Conservation (phyloP, 2,113 vertebrate genomes). For the Thamnaconus septentrionalis region DNA sequence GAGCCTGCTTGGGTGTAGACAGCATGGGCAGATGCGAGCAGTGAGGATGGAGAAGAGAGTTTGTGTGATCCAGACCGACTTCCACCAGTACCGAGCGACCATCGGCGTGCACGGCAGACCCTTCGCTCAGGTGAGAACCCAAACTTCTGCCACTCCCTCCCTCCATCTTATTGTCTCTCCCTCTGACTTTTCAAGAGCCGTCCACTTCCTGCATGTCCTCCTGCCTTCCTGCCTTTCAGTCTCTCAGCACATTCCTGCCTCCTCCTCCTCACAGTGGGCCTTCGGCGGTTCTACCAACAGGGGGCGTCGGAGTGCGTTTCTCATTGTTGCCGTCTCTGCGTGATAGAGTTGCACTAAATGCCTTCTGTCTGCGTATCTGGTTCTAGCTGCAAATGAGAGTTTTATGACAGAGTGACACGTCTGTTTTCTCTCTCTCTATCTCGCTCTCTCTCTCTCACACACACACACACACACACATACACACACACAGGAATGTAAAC, state of each 20-base stretch:
- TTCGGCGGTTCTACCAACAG: slow-evolving; percentile 21
- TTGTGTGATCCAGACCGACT: slow-evolving; percentile 83
- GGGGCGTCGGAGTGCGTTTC: slow-evolving; percentile 29
- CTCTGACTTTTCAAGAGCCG: no score
- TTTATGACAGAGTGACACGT: no score
- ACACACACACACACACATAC: background rate
- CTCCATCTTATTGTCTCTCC: background rate
- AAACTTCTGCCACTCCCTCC: background rate
- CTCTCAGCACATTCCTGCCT: slow-evolving; percentile 1
- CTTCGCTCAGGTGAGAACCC: slow-evolving; percentile 71
- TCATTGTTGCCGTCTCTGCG: background rate
- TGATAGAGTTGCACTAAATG: background rate
- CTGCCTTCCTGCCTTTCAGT: no score
- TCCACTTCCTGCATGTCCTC: no score
- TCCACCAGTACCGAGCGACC: slow-evolving; percentile 79
- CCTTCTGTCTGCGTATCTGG: no score
- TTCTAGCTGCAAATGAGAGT: no score
- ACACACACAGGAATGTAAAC: slow-evolving; percentile 35
- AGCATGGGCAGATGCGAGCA: slow-evolving; percentile 65
- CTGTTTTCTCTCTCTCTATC: no score
- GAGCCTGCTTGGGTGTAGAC: slow-evolving; percentile 57
- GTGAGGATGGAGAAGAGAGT: slow-evolving; percentile 81
- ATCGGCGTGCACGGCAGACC: slow-evolving; percentile 58
- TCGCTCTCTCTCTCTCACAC: background rate
- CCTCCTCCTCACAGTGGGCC: slow-evolving; percentile 4